These are phyloP conservation scores for Apodemus agrarius DNA, from an alignment of 2,797 vertebrate species.

Conservation along the genomic window DNA sequence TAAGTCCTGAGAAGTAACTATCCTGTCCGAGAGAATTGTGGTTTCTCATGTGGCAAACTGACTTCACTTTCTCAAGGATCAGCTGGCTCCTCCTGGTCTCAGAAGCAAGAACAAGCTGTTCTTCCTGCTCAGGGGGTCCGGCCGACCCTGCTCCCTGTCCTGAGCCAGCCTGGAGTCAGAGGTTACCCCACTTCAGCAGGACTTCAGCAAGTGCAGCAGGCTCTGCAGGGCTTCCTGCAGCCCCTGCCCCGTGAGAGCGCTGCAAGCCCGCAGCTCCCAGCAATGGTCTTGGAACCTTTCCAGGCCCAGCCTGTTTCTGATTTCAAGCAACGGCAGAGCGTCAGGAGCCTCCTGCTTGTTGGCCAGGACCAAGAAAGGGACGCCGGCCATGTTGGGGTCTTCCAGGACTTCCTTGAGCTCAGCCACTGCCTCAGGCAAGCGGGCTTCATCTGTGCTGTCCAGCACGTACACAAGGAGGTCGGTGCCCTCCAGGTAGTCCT, in stretches of 20 bases:
- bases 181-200: constrained; percentile 81
- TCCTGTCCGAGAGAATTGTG: neutral
- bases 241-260: constrained; percentile 89
- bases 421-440: constrained; percentile 88
- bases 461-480: constrained; percentile 91
- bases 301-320: constrained; percentile 85
- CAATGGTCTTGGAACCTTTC: constrained; percentile 67
- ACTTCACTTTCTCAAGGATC: neutral
- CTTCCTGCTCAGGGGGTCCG: neutral
- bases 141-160: neutral
- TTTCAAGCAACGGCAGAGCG: constrained; percentile 87
- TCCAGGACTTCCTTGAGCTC: constrained; percentile 87
- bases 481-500: constrained; percentile 90
- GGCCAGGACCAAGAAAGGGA: constrained; percentile 94
- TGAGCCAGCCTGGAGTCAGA: neutral
- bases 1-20: neutral
- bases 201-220: constrained; percentile 88
- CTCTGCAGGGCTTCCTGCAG: constrained; percentile 89
- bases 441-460: constrained; percentile 88
- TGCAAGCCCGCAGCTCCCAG: constrained; percentile 93
- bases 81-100: neutral
- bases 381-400: constrained; percentile 83
- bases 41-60: neutral
- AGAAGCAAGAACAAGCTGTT: neutral
- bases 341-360: constrained; percentile 93